These are phyloP conservation scores for Drosophila colorata DNA, from an alignment of 2,888 invertebrate species.

Conservation along the genomic window DNA sequence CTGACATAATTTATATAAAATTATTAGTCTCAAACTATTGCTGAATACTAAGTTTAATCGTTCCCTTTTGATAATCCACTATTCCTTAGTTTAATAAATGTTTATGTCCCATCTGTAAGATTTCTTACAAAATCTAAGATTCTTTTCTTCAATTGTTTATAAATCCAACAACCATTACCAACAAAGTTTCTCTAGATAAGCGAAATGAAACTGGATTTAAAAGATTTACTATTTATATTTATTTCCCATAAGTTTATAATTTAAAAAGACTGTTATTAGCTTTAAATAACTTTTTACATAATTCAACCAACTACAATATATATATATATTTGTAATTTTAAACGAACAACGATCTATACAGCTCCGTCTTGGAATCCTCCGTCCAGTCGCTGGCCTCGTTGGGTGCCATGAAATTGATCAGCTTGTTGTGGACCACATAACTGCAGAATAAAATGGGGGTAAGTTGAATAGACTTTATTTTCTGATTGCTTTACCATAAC, in stretches of 20 bases:
- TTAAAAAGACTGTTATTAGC: conserved; percentile 1
- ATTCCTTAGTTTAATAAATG: too few species aligned
- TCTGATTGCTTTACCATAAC: neutral
- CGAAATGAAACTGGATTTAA: conserved; percentile 1
- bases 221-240: conserved; percentile 4
- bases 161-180: too few species aligned
- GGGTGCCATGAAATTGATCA: conserved; percentile 96
- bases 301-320: conserved; percentile 11
- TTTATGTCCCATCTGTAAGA: too few species aligned
- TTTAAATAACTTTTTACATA: conserved; percentile 4
- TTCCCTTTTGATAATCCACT: too few species aligned
- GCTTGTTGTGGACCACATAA: conserved; percentile 93
- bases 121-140: too few species aligned
- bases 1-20: too few species aligned
- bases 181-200: too few species aligned
- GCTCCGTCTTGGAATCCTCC: conserved; percentile 92
- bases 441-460: conserved; percentile 52
- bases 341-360: conserved; percentile 93
- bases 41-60: too few species aligned
- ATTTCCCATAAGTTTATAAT: neutral
- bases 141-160: too few species aligned
- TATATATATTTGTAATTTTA: conserved; percentile 25
- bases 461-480: neutral
- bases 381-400: conserved; percentile 89
- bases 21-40: too few species aligned